Percentiles rank a stretch among this genome's conserved stretches.
phyloP scores from a whole-genome alignment of 1,140 invertebrate species.

The Panagrolaimus sp. region DNA sequence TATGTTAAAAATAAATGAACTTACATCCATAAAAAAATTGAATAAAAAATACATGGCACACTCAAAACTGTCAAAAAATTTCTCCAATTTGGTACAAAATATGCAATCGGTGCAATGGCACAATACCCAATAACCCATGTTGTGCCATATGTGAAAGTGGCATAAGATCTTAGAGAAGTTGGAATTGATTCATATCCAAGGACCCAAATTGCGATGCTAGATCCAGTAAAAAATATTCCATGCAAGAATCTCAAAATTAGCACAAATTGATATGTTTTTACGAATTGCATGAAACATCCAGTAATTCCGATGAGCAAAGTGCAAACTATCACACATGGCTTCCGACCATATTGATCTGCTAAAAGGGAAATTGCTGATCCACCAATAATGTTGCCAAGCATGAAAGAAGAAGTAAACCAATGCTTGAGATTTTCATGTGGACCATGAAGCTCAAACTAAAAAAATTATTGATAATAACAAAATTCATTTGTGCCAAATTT shows the following conservation, averaged over 20 bases:
- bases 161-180: slow-evolving; percentile 40
- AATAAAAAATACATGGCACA: neutral
- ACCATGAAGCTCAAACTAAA: neutral
- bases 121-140: slow-evolving; percentile 52
- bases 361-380: slow-evolving; percentile 14
- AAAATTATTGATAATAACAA: too few species aligned
- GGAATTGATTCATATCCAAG: slow-evolving; percentile 50
- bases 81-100: slow-evolving; percentile 35
- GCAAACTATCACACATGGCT: slow-evolving; percentile 18
- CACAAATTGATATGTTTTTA: slow-evolving; percentile 34
- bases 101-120: slow-evolving; percentile 36
- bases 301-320: slow-evolving; percentile 36
- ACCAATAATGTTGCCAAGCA: slow-evolving; percentile 5
- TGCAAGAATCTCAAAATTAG: slow-evolving; percentile 38
- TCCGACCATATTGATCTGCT: slow-evolving; percentile 24
- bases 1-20: neutral
- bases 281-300: slow-evolving; percentile 17
- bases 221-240: slow-evolving; percentile 42
- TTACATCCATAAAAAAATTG: neutral
- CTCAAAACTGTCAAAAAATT: neutral
- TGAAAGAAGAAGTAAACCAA: slow-evolving; percentile 1
- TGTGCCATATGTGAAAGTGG: slow-evolving; percentile 47
- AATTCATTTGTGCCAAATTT: too few species aligned
- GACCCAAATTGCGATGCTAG: slow-evolving; percentile 43
- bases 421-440: neutral